Evolutionary conservation across 2,113 vertebrate genomes (phyloP).

Genomic region (Podarcis cretensis): DNA sequence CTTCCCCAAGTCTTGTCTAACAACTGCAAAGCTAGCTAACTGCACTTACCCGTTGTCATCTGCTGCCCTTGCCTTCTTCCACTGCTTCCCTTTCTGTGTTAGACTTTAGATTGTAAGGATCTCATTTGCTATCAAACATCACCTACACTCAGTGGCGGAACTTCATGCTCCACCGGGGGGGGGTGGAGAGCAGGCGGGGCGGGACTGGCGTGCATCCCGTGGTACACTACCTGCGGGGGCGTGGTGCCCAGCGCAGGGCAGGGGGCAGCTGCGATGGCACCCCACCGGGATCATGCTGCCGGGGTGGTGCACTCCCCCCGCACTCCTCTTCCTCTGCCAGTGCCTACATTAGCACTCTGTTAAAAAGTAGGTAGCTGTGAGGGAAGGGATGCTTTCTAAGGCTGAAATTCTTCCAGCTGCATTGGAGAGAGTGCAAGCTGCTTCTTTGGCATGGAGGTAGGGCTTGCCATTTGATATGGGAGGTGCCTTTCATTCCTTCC

Average conservation of each 20-base stretch:
- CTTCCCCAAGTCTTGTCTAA: background rate
- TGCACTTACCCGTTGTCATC: background rate
- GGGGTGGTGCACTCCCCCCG: too few relatives aligned
- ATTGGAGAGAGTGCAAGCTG: slow-evolving; percentile 16
- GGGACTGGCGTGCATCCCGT: too few relatives aligned
- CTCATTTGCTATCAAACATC: too few relatives aligned
- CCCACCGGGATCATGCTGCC: too few relatives aligned
- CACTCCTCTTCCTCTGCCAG: too few relatives aligned
- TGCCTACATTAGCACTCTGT: background rate
- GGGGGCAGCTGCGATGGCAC: too few relatives aligned
- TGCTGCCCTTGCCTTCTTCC: background rate
- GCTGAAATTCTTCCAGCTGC: background rate
- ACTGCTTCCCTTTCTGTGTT: background rate
- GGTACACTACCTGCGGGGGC: too few relatives aligned
- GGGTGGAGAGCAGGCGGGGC: too few relatives aligned
- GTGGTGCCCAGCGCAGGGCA: too few relatives aligned
- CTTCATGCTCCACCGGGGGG: too few relatives aligned
- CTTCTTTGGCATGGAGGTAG: slow-evolving; percentile 21
- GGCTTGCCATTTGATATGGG: background rate
- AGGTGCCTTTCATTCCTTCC: background rate
- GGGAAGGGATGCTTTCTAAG: background rate
- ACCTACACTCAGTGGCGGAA: too few relatives aligned
- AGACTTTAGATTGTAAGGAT: background rate
- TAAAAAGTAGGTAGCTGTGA: background rate
- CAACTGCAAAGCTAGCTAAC: background rate